Conservation (phyloP, 1,140 invertebrate genomes). For the Acromyrmex heyeri region DNA sequence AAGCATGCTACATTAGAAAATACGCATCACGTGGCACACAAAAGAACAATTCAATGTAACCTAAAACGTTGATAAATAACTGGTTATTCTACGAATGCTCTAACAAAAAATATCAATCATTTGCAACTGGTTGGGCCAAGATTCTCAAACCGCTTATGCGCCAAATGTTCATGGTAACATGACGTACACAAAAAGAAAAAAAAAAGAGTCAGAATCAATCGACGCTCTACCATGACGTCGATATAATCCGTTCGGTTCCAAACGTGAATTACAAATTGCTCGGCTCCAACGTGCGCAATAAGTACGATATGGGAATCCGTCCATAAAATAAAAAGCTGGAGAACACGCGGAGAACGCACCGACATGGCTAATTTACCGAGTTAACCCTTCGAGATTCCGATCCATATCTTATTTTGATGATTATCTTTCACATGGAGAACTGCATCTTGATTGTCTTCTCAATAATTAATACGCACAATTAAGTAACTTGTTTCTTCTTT, state of each 20-base stretch:
- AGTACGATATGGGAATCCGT: slow-evolving; percentile 74
- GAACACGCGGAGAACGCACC: slow-evolving; percentile 59
- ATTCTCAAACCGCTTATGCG: slow-evolving; percentile 76
- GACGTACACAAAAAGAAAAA: neutral
- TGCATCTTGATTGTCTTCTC: neutral
- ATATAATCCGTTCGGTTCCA: slow-evolving; percentile 25
- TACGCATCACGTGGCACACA: slow-evolving; percentile 78
- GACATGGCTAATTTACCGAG: slow-evolving; percentile 12
- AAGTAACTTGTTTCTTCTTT: neutral
- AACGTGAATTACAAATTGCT: slow-evolving; percentile 56
- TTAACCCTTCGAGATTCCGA: slow-evolving; percentile 20
- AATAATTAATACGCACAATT: slow-evolving; percentile 6
- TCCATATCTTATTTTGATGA: neutral
- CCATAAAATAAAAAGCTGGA: slow-evolving; percentile 70
- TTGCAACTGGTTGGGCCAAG: slow-evolving; percentile 69
- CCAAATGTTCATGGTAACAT: slow-evolving; percentile 37
- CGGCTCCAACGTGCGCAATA: slow-evolving; percentile 66
- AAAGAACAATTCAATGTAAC: slow-evolving; percentile 77
- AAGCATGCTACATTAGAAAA: slow-evolving; percentile 78
- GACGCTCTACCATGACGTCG: slow-evolving; percentile 38
- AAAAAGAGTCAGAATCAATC: slow-evolving; percentile 14
- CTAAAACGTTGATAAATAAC: slow-evolving; percentile 74
- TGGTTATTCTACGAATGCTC: slow-evolving; percentile 76
- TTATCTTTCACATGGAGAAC: neutral
- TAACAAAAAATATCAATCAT: slow-evolving; percentile 71